Conservation (phyloP, 2,113 vertebrate genomes). For the Cygnus buccinator region DNA sequence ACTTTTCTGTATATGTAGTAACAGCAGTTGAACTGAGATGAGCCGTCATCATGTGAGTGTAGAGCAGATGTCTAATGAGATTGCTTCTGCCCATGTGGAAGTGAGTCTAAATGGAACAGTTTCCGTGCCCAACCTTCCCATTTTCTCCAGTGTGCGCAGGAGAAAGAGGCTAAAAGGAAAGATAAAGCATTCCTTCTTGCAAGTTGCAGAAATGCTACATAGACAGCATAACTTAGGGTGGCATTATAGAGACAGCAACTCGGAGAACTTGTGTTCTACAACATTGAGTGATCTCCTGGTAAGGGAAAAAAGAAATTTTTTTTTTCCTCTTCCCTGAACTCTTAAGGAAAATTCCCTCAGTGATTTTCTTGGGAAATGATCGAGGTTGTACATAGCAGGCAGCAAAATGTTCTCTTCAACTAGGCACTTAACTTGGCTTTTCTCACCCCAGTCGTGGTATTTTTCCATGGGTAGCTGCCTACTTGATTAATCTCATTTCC, state of each 20-base stretch:
- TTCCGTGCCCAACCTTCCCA: not conserved
- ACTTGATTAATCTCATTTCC: conserved; percentile 69
- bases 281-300: not conserved
- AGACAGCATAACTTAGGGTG: not conserved
- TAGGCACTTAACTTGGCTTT: conserved; percentile 16
- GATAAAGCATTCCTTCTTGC: not conserved
- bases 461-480: conserved; percentile 65
- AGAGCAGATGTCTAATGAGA: not conserved
- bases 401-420: not conserved
- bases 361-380: not conserved
- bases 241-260: not conserved
- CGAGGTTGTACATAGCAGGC: not conserved
- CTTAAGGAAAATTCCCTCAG: not conserved
- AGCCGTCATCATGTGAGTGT: not conserved
- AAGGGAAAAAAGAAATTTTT: not conserved
- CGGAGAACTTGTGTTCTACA: not conserved
- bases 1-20: not conserved
- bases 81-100: too few species aligned
- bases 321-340: not conserved
- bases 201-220: not conserved
- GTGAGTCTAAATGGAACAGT: too few species aligned
- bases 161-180: not conserved
- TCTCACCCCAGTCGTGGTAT: conserved; percentile 25
- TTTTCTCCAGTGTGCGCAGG: not conserved
- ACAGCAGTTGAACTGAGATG: not conserved